phyloP scores from a whole-genome alignment of 2,888 invertebrate species.

The Apamea crenata region DNA sequence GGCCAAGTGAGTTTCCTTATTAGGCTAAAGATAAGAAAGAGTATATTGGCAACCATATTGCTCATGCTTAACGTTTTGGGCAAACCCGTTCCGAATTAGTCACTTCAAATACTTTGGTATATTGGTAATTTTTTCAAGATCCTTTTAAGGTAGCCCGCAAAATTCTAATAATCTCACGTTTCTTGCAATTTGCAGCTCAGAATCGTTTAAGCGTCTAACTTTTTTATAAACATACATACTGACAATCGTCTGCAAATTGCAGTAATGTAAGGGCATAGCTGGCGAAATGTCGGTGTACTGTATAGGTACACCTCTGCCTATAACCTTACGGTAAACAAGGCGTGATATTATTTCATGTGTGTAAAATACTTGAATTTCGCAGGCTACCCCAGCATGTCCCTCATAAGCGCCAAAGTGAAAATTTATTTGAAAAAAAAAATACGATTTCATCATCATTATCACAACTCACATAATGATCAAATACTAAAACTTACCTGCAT shows the following conservation, averaged over 20 bases:
- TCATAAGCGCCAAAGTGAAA: background rate
- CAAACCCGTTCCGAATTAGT: slow-evolving; percentile 11
- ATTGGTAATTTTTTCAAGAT: background rate
- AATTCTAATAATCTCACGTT: background rate
- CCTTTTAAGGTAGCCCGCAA: no score
- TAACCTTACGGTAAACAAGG: background rate
- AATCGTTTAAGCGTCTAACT: background rate
- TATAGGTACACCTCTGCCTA: no score
- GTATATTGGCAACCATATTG: slow-evolving; percentile 13
- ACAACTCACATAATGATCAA: background rate
- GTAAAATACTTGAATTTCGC: background rate
- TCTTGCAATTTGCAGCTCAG: background rate
- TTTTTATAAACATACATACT: background rate
- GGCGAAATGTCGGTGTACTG: no score
- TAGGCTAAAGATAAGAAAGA: background rate
- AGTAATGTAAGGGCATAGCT: background rate
- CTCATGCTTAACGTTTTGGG: background rate
- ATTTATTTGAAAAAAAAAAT: background rate
- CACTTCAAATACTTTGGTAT: background rate
- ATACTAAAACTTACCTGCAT: background rate
- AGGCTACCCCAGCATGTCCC: background rate
- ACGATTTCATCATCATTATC: background rate
- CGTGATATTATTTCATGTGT: background rate
- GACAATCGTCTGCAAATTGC: background rate
- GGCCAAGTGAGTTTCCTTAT: slow-evolving; percentile 8